Percentiles rank a stretch among this genome's conserved stretches.
Conservation (phyloP, 2,888 invertebrate species). For the Drosophila aldrichi region DNA sequence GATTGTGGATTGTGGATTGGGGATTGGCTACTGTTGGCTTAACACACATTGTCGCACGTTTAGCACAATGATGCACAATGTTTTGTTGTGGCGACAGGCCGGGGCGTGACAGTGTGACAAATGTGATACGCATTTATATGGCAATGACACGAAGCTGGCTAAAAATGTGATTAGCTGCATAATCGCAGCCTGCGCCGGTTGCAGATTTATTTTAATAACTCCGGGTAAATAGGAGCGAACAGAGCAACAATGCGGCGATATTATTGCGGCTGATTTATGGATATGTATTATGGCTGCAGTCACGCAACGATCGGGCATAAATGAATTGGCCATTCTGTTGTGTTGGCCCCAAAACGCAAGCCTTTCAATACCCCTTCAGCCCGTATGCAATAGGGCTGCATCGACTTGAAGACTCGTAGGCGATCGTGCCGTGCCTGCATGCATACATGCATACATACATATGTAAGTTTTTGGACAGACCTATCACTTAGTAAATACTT, state of each 20-base stretch:
- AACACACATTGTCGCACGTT: slow-evolving; percentile 73
- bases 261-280: slow-evolving; percentile 31
- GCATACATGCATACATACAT: too few species aligned
- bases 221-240: slow-evolving; percentile 25
- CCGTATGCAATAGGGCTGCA: not conserved
- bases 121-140: slow-evolving; percentile 32
- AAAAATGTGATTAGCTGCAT: slow-evolving; percentile 6
- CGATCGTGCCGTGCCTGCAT: too few species aligned
- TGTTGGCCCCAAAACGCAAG: slow-evolving; percentile 5
- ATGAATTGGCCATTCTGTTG: slow-evolving; percentile 36
- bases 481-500: slow-evolving; percentile 78
- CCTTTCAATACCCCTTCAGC: slow-evolving; percentile 1
- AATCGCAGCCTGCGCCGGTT: not conserved
- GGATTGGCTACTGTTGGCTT: slow-evolving; percentile 42
- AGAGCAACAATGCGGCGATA: slow-evolving; percentile 17
- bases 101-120: slow-evolving; percentile 18
- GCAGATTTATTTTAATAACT: not conserved
- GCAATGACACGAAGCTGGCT: slow-evolving; percentile 42
- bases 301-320: slow-evolving; percentile 38
- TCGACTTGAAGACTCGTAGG: not conserved
- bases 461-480: not conserved
- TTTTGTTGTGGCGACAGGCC: slow-evolving; percentile 1
- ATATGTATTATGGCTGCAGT: slow-evolving; percentile 22
- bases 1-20: not conserved
- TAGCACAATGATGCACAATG: slow-evolving; percentile 27